phyloP scores from a whole-genome alignment of 2,888 invertebrate species.

The Parapristionchus giblindavisi region DNA sequence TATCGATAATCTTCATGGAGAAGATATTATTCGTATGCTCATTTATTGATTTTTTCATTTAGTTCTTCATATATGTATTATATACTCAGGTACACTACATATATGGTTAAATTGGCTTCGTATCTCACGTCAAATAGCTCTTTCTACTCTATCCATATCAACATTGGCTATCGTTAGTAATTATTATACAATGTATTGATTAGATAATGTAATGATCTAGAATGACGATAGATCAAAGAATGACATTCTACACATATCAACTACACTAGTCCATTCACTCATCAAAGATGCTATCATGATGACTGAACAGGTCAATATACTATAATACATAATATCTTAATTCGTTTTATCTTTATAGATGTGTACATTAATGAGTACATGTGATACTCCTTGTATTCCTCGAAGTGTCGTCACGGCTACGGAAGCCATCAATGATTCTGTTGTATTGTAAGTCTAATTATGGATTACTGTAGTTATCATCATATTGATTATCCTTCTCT shows the following conservation, averaged over 20 bases:
- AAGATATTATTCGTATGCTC: slow-evolving; percentile 9
- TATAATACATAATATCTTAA: too few relatives aligned
- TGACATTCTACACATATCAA: background rate
- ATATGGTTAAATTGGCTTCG: slow-evolving; percentile 28
- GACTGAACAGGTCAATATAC: too few relatives aligned
- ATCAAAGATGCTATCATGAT: background rate
- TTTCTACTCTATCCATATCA: slow-evolving; percentile 27
- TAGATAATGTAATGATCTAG: background rate
- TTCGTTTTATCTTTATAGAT: too few relatives aligned
- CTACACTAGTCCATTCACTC: background rate
- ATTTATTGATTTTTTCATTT: background rate
- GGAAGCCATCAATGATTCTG: slow-evolving; percentile 6
- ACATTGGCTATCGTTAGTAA: too few relatives aligned
- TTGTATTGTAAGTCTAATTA: slow-evolving; percentile 16
- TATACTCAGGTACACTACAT: background rate
- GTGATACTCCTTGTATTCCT: slow-evolving; percentile 2
- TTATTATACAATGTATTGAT: too few relatives aligned
- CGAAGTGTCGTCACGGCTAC: slow-evolving; percentile 8
- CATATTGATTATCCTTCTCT: background rate
- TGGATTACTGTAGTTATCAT: background rate
- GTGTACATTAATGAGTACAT: too few relatives aligned
- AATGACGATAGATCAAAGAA: background rate
- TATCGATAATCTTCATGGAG: slow-evolving; percentile 14
- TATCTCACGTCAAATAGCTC: slow-evolving; percentile 14
- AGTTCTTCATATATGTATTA: background rate